Base-by-base conservation (phyloP, 2,797 vertebrate species). In the Aratinga solstitialis region DNA sequence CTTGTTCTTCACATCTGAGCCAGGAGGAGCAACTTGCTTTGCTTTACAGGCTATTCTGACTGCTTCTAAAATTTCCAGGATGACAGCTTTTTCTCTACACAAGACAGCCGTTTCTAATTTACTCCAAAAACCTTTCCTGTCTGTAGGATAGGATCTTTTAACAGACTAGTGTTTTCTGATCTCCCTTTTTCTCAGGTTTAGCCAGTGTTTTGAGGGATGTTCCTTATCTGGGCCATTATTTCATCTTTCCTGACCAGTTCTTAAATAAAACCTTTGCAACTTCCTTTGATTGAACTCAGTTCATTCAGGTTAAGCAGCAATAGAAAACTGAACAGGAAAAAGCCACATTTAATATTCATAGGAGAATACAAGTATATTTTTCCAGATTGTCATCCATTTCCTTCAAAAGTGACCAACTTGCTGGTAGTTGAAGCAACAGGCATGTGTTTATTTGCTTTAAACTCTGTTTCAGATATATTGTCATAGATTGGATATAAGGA, bases 201-300 rank as follows among this genome's bases (percentile, higher is more conserved):
- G 51, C 51, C 22, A 72, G 38, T 89, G 66, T 93, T 96, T 89
- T 91, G 82, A 92, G 84, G 66, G 62, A 73, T 90, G 71, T 89
- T 92, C 73, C 92, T 96, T 96, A 81, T 94, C 89, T 90, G 63
- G 82, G 58, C 62, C 63, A 82, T 89, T 94, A 84, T 91, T 95
- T 81, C 66, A 78, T 93, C 89, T 93, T 96, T 92, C 87, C 73
- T 94, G 76, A 47, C 69, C 66, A 38, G 59, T 76, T 94, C 63
- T 93, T 94, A 84, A 89, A 86, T 54, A 92, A 91, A 81, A 23
- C 24, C 62, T 86, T 84, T 88, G 45, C 69, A 84, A 73, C 43
- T 94, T 96, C 84, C 89, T 96, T 90, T 86, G 89, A 62, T 66
- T 96, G 78, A 95, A 91, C 34, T 91, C 32, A 51, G 82, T 93